A percentile compares a stretch with the other conserved stretches of the same genome.
These are phyloP conservation scores for Eupithecia dodoneata DNA, from an alignment of 2,888 invertebrate genomes.

Conservation along the genomic window DNA sequence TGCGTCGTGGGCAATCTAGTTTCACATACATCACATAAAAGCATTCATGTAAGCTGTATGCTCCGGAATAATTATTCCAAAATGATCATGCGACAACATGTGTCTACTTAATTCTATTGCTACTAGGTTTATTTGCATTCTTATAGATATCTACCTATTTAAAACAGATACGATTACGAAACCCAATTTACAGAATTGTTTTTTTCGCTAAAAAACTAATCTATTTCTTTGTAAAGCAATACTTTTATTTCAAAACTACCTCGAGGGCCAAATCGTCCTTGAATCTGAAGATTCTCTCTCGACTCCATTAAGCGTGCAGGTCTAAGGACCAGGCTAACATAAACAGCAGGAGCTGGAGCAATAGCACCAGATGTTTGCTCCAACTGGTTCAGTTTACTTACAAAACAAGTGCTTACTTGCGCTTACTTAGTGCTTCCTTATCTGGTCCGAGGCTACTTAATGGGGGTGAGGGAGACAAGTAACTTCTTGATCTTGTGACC, in stretches of 20 bases:
- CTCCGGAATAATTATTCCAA: background rate
- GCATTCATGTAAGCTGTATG: background rate
- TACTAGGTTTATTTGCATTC: too few species aligned
- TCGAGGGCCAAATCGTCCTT: background rate
- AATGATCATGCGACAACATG: too few species aligned
- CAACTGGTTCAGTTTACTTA: slow-evolving; percentile 18
- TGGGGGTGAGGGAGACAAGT: background rate
- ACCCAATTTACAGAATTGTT: too few species aligned
- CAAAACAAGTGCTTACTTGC: slow-evolving; percentile 11
- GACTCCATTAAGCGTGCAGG: slow-evolving; percentile 13
- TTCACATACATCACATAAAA: background rate
- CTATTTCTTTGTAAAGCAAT: background rate
- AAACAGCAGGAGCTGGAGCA: slow-evolving; percentile 26
- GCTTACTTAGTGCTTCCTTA: slow-evolving; percentile 13
- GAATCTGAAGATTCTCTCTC: background rate
- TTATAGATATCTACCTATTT: too few species aligned
- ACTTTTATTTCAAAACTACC: background rate
- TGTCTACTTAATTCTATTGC: too few species aligned
- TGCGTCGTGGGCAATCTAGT: background rate
- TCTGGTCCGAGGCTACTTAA: background rate
- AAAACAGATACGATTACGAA: too few species aligned
- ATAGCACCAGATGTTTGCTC: slow-evolving; percentile 33
- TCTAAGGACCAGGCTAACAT: slow-evolving; percentile 29
- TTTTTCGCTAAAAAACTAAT: background rate
- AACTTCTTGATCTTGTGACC: background rate